Evolutionary conservation across 2,888 invertebrate genomes (phyloP).

Genomic region (Fragum sueziense): DNA sequence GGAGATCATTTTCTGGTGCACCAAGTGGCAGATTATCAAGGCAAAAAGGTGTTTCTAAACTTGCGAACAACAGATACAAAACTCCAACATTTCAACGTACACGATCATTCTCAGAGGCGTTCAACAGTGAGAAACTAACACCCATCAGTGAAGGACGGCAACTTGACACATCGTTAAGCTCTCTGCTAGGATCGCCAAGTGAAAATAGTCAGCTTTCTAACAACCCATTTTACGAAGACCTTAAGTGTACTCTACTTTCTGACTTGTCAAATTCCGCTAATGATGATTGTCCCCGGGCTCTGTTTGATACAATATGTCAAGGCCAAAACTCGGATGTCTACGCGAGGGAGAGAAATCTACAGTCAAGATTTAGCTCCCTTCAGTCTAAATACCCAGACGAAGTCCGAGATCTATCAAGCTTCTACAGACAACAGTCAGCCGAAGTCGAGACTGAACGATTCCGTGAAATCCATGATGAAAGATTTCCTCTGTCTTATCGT

Average conservation of each 20-base stretch:
- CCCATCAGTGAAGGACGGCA: conserved; percentile 47
- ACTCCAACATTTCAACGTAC: conserved; percentile 34
- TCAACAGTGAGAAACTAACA: conserved; percentile 28
- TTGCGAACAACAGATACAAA: neutral
- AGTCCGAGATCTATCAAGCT: conserved; percentile 55
- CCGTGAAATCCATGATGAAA: conserved; percentile 55
- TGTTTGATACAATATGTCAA: conserved; percentile 53
- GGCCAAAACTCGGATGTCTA: conserved; percentile 45
- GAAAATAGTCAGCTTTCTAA: conserved; percentile 40
- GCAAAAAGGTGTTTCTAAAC: neutral
- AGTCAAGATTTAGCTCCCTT: conserved; percentile 52
- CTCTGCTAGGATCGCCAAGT: conserved; percentile 43
- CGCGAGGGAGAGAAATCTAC: conserved; percentile 56
- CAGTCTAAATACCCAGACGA: conserved; percentile 55
- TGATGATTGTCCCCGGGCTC: conserved; percentile 49
- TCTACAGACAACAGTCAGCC: conserved; percentile 62
- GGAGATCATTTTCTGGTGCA: conserved; percentile 16
- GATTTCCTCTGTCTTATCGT: conserved; percentile 46
- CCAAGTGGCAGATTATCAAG: neutral
- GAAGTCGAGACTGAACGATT: conserved; percentile 62
- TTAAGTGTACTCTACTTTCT: conserved; percentile 50
- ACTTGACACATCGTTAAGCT: conserved; percentile 43
- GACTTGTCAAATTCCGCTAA: conserved; percentile 44
- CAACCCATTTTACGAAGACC: conserved; percentile 55
- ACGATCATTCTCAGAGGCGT: conserved; percentile 55